A percentile compares a stretch with the other conserved stretches of the same genome.
Evolutionary conservation across 2,888 invertebrate genomes (phyloP).

Genomic region (Torymus aiolomorphi): DNA sequence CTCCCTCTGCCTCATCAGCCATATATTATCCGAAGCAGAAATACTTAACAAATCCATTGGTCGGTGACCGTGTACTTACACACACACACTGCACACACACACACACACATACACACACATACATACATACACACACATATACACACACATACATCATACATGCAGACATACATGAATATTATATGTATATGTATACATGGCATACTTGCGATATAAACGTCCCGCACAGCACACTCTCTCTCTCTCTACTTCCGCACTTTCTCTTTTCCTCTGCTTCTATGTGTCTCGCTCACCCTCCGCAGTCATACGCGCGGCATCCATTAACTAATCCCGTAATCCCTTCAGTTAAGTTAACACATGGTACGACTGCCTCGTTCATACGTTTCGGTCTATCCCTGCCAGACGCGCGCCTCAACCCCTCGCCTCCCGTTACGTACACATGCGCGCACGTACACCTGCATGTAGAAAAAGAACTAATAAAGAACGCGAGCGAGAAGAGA

Average conservation of each 20-base stretch:
- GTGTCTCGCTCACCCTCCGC: conserved; percentile 2
- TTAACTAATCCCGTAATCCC: conserved; percentile 75
- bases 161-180: too few species aligned
- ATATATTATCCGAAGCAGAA: conserved; percentile 66
- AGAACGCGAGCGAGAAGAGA: conserved; percentile 1
- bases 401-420: background rate
- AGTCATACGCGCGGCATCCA: conserved; percentile 66
- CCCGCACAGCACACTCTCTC: background rate
- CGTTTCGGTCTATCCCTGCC: background rate
- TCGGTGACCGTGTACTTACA: conserved; percentile 20
- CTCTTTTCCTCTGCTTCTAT: background rate
- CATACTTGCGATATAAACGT: too few species aligned
- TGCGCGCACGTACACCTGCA: too few species aligned
- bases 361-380: conserved; percentile 59
- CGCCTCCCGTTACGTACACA: too few species aligned
- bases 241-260: background rate
- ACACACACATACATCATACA: too few species aligned
- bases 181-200: too few species aligned
- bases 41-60: conserved; percentile 68
- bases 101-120: background rate
- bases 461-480: too few species aligned
- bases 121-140: background rate
- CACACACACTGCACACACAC: background rate
- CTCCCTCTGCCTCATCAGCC: conserved; percentile 56
- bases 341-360: conserved; percentile 74